Base-by-base conservation (phyloP, 1,140 invertebrate genomes). In the Drosophila murphyi region DNA sequence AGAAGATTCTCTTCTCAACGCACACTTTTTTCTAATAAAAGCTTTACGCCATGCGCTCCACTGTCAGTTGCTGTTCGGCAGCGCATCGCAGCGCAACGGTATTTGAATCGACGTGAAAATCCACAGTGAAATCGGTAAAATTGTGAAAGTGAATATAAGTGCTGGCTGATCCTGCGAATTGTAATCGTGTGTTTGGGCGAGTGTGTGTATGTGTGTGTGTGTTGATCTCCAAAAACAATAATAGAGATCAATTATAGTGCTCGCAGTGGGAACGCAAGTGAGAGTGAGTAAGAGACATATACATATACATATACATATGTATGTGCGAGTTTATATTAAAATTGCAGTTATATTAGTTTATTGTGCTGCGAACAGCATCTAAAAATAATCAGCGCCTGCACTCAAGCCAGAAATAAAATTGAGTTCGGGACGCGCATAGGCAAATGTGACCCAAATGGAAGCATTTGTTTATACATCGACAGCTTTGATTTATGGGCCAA, bases 31-130 rank as follows among this genome's bases (percentile, higher is more conserved):
- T 71, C 76, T 56, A 72, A 88, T 86, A 86, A 79, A 82, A 79
- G 76, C 63, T 88, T 70, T 34, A 37, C 28, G 31, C 35, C 37
- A 50, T 48, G 43, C 62, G 48, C 52, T 82, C 65, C 50, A 47
- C 69, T 55, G 76, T 65, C 80, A 87, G 82, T 87, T 77, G 72
- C 69, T 81, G 71, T 86, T 86, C 61, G 76, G 77, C 72, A 69
- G 80, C 80, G 83, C 80, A 63, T 69, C 67, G 67, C 56, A 71
- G 59, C 83, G 70, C 76, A 73, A 55, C 83, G 60, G 60, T 60
- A 63, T 70, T 39, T 29, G 10, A 57, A 7, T 29, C 35, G 20
- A 31, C 56, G 61, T 35, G 29, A 7, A 34, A 31, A 52, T 8
- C 20, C 64, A 73, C 75, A 64, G 57, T 57, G 37, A 10, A 64